Base-by-base conservation (phyloP, 23 tunicate genomes). In the Halocynthia aurantium region DNA sequence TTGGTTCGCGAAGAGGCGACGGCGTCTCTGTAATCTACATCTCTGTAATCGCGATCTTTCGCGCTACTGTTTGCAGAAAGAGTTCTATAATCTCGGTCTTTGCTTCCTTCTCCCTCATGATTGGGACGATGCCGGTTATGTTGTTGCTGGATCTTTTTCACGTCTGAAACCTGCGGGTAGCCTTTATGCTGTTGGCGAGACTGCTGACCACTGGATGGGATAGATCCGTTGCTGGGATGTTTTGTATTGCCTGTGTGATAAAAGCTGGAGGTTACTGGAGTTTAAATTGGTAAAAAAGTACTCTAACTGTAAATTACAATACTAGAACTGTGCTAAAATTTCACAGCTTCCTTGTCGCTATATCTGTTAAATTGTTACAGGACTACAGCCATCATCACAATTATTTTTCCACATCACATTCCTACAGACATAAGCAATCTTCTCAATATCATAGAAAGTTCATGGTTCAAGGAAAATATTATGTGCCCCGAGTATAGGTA, bases 31-130 rank as follows among this genome's bases (percentile, higher is more conserved):
- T 89, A 89, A 62, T 89, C 96, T 13, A 83, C 71, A 56, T 89
- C 96, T 22, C 87, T 82, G 56, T 89, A 89, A 76, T 89, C 96
- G 44, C 83, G 88, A 75, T 89, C 88, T 12, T 76, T 68, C 7
- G 56, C 78, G 10, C 81, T n/a, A n/a, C n/a, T 22, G 6, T 68
- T 52, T 5, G 85, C 15, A 51, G 67, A 65, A 22, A 66, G 74
- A 50, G 77, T 71, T 11, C 96, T 69, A 58, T 89, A 89, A 56
- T 89, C 96, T 12, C 96, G 85, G 50, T 89, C 96, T 15, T 78
- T 74, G 22, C 56, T 74, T 8, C 78, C 56, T 10, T 74, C 40
- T 8, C 18, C 57, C 10, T 74, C 78, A 54, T 74, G 71, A 56
- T 22, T 21, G n/a, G 62, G 19, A 9, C 70, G 70, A 65, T 49